Evolutionary conservation across 2,113 vertebrate species (phyloP).

Genomic region (Lonchura striata): DNA sequence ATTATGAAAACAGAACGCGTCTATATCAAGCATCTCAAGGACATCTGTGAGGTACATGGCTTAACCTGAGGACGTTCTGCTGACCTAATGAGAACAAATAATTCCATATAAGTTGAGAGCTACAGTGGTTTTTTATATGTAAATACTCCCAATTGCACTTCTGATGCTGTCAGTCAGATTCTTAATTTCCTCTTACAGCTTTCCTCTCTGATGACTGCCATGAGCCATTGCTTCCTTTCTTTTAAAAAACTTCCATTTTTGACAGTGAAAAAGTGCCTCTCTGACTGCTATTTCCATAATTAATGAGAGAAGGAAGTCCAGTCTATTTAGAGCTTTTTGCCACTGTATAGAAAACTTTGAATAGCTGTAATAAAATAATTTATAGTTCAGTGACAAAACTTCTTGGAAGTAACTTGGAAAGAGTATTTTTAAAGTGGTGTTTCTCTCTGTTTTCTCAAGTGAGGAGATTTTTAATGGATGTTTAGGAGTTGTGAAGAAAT

Average conservation of each 20-base stretch:
- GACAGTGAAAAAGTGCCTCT: background rate
- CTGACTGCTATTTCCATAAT: background rate
- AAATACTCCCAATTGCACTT: background rate
- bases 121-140: background rate
- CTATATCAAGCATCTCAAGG: conserved; percentile 97
- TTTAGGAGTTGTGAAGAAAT: background rate
- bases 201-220: background rate
- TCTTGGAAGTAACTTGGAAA: background rate
- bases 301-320: background rate
- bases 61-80: background rate
- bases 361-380: background rate
- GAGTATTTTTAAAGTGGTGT: background rate
- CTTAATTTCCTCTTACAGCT: background rate
- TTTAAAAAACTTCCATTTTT: background rate
- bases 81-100: background rate
- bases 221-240: background rate
- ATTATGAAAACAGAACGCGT: conserved; percentile 96
- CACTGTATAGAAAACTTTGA: background rate
- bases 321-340: background rate
- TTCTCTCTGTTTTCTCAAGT: background rate
- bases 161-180: background rate
- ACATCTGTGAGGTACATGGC: conserved; percentile 90
- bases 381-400: background rate
- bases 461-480: background rate
- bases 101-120: background rate